phyloP scores from a whole-genome alignment of 2,797 vertebrate genomes.

The Ptychadena robeensis region DNA sequence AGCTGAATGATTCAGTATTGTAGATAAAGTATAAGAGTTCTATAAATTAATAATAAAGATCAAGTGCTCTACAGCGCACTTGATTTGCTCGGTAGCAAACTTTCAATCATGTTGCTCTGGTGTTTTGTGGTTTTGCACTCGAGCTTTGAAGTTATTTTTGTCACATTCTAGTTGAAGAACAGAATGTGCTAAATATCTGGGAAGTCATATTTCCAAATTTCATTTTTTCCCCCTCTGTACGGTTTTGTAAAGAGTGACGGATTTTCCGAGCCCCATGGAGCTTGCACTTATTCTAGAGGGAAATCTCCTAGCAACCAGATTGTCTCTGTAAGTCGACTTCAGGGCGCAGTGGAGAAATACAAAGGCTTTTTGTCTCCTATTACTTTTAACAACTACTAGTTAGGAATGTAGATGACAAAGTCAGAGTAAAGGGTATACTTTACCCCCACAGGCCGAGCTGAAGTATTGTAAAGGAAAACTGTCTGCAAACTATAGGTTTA shows the following conservation, averaged over 20 bases:
- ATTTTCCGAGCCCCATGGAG: conserved; percentile 66
- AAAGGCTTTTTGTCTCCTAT: conserved; percentile 72
- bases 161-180: neutral
- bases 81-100: too few species aligned
- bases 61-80: too few species aligned
- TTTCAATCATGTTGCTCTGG: too few species aligned
- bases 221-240: neutral
- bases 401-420: conserved; percentile 34
- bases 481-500: neutral
- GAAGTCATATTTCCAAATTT: neutral
- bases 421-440: conserved; percentile 4
- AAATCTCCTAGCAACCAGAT: conserved; percentile 80
- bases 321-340: conserved; percentile 73
- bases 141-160: neutral
- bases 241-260: conserved; percentile 16
- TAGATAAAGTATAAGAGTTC: too few species aligned
- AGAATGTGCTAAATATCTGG: neutral
- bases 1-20: too few species aligned
- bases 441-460: neutral
- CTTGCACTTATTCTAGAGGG: conserved; percentile 75
- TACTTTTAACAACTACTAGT: conserved; percentile 27
- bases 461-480: neutral
- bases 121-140: neutral
- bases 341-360: conserved; percentile 69
- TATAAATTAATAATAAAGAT: too few species aligned